These are phyloP conservation scores for Melanerpes aurifrons DNA, from an alignment of 2,113 vertebrate genomes.

Conservation along the genomic window DNA sequence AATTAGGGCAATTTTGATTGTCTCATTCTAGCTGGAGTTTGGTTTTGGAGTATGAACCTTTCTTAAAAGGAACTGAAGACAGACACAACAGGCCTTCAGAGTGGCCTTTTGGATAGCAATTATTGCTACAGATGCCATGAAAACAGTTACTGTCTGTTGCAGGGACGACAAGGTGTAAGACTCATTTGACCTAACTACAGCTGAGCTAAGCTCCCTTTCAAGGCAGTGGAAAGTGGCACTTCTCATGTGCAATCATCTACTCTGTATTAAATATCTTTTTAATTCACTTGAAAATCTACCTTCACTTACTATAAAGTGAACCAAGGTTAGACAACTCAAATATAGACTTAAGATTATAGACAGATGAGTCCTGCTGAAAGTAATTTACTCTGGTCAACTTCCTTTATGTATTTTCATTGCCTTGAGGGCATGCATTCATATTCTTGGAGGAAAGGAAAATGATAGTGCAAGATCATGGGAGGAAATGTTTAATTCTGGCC, in stretches of 20 bases:
- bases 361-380: neutral
- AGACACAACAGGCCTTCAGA: neutral
- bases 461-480: neutral
- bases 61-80: neutral
- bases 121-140: neutral
- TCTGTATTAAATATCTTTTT: neutral
- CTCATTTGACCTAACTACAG: neutral
- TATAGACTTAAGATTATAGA: neutral
- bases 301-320: neutral
- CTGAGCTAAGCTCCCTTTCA: neutral
- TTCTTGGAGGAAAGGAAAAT: constrained; percentile 8
- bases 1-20: neutral
- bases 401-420: constrained; percentile 9
- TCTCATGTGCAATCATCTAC: neutral
- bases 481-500: neutral
- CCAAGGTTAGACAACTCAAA: constrained; percentile 1
- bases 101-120: neutral
- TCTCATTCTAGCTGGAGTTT: neutral
- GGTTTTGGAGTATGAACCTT: neutral
- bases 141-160: neutral
- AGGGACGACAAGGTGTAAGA: neutral
- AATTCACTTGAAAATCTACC: neutral
- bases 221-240: neutral
- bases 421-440: neutral
- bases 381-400: constrained; percentile 2